phyloP scores from a whole-genome alignment of 2,113 vertebrate genomes.

The Charadrius vociferus region DNA sequence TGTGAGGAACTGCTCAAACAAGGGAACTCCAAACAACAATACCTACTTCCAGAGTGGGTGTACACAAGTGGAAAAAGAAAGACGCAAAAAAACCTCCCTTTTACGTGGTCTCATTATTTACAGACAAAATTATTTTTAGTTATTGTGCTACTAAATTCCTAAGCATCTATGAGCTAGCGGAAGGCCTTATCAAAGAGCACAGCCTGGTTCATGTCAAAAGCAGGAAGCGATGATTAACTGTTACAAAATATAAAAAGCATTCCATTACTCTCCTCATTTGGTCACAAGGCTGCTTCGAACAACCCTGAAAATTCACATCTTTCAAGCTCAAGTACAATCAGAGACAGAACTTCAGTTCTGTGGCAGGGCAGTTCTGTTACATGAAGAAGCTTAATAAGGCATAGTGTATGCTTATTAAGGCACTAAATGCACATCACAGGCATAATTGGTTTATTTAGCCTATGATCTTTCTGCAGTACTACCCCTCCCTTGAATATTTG shows the following conservation, averaged over 20 bases:
- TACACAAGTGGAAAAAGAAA: constrained; percentile 47
- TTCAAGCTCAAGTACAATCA: background rate
- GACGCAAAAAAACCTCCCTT: constrained; percentile 39
- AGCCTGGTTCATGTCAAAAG: constrained; percentile 77
- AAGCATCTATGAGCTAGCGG: constrained; percentile 61
- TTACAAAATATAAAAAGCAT: constrained; percentile 71
- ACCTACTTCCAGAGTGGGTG: constrained; percentile 27
- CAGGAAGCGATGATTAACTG: constrained; percentile 77
- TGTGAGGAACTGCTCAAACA: constrained; percentile 26
- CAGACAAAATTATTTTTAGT: constrained; percentile 78
- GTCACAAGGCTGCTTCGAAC: constrained; percentile 36
- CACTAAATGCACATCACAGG: background rate
- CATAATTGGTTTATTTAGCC: background rate
- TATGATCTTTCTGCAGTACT: background rate
- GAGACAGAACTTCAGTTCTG: background rate
- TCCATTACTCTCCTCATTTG: background rate
- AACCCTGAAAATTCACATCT: background rate
- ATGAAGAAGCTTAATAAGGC: background rate
- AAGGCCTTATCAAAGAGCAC: constrained; percentile 79
- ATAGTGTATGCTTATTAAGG: background rate
- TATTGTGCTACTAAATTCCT: constrained; percentile 71
- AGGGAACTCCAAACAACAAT: constrained; percentile 62
- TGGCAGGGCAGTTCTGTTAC: background rate
- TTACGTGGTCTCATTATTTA: constrained; percentile 68
- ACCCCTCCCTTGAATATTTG: background rate